phyloP scores from a whole-genome alignment of 2,797 vertebrate species.

The Scolopax rusticola region DNA sequence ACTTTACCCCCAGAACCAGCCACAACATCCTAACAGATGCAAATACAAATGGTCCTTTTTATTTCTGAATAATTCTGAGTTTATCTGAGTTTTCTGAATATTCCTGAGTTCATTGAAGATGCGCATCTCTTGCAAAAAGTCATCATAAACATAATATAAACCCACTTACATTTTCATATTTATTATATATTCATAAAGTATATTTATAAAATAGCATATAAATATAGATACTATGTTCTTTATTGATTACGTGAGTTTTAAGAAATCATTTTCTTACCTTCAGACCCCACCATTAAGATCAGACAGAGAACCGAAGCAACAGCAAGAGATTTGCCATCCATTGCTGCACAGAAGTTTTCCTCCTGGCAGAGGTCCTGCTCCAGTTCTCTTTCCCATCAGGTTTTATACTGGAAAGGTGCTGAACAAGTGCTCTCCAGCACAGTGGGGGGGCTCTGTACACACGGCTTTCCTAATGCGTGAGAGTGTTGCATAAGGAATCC shows the following conservation, averaged over 20 bases:
- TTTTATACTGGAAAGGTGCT: background rate
- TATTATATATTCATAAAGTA: background rate
- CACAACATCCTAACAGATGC: background rate
- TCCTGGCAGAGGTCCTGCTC: background rate
- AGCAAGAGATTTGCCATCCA: background rate
- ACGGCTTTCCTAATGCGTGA: background rate
- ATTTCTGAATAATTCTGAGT: background rate
- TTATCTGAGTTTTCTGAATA: no score
- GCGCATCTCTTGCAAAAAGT: background rate
- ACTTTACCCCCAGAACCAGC: background rate
- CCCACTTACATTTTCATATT: background rate
- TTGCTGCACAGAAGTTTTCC: background rate
- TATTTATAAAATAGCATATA: background rate
- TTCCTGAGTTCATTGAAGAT: background rate
- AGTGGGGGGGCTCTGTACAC: background rate
- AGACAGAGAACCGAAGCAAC: background rate
- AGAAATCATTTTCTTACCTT: background rate
- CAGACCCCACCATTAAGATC: background rate
- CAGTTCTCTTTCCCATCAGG: background rate
- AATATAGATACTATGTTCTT: background rate
- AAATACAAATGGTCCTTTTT: background rate
- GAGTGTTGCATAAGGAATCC: background rate
- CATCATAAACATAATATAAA: background rate
- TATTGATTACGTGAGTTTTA: background rate
- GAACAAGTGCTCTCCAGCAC: background rate